These are phyloP conservation scores for Brachionus manjavacas DNA, from an alignment of 1,140 invertebrate species.

Conservation along the genomic window DNA sequence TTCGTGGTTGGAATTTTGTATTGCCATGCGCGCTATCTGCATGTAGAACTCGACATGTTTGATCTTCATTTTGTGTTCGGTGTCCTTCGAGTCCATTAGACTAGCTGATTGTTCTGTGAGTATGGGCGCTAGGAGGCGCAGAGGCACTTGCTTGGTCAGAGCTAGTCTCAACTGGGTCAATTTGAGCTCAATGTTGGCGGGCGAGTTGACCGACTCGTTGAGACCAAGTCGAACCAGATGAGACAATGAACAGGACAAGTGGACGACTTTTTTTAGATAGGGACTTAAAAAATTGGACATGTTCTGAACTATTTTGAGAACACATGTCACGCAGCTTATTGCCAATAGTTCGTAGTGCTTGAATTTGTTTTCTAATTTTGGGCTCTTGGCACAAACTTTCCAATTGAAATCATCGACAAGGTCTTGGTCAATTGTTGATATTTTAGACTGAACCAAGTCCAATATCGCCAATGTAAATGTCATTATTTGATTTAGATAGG, in stretches of 20 bases:
- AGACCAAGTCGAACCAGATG: neutral
- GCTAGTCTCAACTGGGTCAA: conserved; percentile 43
- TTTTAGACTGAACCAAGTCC: conserved; percentile 45
- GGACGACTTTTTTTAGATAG: conserved; percentile 68
- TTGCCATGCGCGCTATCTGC: conserved; percentile 2
- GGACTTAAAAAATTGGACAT: conserved; percentile 74
- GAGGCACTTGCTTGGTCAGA: conserved; percentile 45
- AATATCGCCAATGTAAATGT: neutral
- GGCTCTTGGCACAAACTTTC: neutral
- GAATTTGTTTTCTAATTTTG: conserved; percentile 44
- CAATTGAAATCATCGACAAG: neutral
- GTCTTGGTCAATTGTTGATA: conserved; percentile 4
- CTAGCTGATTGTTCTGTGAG: conserved; percentile 36
- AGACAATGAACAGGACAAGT: conserved; percentile 53
- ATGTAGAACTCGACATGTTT: conserved; percentile 31
- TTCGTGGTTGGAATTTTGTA: conserved; percentile 6
- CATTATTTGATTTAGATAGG: conserved; percentile 33
- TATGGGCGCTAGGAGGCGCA: conserved; percentile 59
- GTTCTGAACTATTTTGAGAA: conserved; percentile 74
- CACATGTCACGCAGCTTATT: conserved; percentile 66
- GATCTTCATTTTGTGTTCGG: neutral
- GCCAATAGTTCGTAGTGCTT: conserved; percentile 58
- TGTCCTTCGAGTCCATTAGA: neutral
- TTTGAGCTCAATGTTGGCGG: neutral
- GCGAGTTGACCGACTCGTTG: neutral